Percentiles rank a stretch among this genome's conserved stretches.
Conservation (phyloP, 2,113 vertebrate genomes). For the Mustela lutreola region DNA sequence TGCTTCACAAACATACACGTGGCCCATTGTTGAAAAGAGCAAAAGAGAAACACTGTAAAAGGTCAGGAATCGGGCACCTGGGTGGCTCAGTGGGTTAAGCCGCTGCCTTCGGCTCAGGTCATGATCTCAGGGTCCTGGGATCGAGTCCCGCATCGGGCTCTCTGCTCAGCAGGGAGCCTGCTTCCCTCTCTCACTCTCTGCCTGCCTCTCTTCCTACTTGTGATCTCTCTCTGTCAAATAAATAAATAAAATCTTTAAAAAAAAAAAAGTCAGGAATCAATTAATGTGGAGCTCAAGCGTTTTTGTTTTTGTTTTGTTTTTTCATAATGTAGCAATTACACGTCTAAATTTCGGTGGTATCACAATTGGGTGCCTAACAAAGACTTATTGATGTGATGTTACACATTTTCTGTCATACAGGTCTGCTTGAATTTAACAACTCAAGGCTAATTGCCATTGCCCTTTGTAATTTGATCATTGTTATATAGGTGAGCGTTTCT, state of each 20-base stretch:
- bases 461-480: slow-evolving; percentile 81
- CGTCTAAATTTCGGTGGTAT: slow-evolving; percentile 27
- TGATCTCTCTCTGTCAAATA: no score
- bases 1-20: not conserved
- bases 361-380: slow-evolving; percentile 45
- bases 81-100: no score
- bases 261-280: slow-evolving; percentile 6
- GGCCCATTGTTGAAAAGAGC: not conserved
- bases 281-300: not conserved
- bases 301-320: not conserved
- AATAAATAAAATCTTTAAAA: no score
- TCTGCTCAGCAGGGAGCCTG: no score
- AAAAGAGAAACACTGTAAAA: not conserved
- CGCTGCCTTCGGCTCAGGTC: no score
- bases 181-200: no score
- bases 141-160: no score
- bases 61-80: not conserved
- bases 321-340: slow-evolving; percentile 1
- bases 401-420: slow-evolving; percentile 52
- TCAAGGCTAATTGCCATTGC: slow-evolving; percentile 70
- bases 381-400: slow-evolving; percentile 49
- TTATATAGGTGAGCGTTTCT: slow-evolving; percentile 66
- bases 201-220: no score
- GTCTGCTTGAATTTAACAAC: slow-evolving; percentile 69
- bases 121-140: no score